Percentiles rank a stretch among this genome's conserved stretches.
phyloP scores from a whole-genome alignment of 2,888 invertebrate species.

The Thymelicus lineola region DNA sequence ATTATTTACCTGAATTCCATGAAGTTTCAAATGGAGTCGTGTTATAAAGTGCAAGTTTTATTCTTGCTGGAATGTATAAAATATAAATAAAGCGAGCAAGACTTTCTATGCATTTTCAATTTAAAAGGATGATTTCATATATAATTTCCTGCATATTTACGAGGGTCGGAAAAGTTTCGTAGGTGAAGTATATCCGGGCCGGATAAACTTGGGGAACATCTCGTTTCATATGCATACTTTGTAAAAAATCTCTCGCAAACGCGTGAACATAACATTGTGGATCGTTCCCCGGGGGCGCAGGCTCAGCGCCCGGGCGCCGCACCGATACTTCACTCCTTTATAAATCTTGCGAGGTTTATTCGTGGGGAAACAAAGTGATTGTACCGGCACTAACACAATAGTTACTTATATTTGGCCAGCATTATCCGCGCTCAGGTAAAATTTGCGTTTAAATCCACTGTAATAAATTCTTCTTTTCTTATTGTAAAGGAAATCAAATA shows the following conservation, averaged over 20 bases:
- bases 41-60: too few relatives aligned
- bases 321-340: slow-evolving; percentile 21
- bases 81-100: slow-evolving; percentile 1
- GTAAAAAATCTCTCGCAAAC: slow-evolving; percentile 62
- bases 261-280: slow-evolving; percentile 61
- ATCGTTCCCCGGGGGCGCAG: neutral
- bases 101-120: slow-evolving; percentile 29
- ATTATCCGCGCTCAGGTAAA: neutral
- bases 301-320: neutral
- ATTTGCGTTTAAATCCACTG: neutral
- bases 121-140: slow-evolving; percentile 21
- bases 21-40: too few relatives aligned
- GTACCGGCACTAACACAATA: neutral
- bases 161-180: slow-evolving; percentile 24
- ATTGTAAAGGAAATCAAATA: neutral
- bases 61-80: neutral
- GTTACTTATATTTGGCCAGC: neutral
- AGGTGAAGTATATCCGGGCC: slow-evolving; percentile 27
- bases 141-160: slow-evolving; percentile 27
- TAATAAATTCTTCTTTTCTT: neutral
- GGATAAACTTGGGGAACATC: slow-evolving; percentile 23
- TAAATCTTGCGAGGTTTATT: slow-evolving; percentile 34
- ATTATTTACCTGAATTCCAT: too few relatives aligned
- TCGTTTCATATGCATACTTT: slow-evolving; percentile 68
- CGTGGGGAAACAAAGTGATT: slow-evolving; percentile 21